Conservation (phyloP, 2,797 vertebrate species). For the Gymnothorax reevesii region DNA sequence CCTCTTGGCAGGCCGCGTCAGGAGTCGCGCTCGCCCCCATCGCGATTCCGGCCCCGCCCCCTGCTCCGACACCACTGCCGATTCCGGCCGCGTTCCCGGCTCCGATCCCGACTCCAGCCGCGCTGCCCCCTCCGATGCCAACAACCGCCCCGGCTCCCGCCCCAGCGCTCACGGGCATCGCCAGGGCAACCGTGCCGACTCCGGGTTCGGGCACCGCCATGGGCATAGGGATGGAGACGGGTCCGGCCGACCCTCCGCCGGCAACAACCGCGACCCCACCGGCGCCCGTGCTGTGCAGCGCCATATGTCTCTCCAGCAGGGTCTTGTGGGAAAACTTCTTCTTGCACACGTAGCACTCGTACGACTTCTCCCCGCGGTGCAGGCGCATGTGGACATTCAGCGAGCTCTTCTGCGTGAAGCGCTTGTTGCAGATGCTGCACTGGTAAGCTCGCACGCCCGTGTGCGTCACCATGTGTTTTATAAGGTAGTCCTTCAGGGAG, state of each 20-base stretch:
- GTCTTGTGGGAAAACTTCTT: constrained; percentile 86
- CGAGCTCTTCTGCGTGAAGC: constrained; percentile 85
- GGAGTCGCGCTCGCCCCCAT: constrained; percentile 43
- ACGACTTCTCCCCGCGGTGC: constrained; percentile 80
- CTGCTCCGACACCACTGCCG: constrained; percentile 68
- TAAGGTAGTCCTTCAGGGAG: constrained; percentile 84
- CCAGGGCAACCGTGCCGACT: constrained; percentile 65
- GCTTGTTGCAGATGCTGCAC: constrained; percentile 85
- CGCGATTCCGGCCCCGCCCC: constrained; percentile 65
- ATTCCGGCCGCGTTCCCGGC: constrained; percentile 37
- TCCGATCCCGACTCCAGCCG: constrained; percentile 26
- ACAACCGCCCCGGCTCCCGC: constrained; percentile 51
- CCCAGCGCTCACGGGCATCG: constrained; percentile 50
- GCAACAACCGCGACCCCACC: constrained; percentile 70
- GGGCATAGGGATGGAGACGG: constrained; percentile 33
- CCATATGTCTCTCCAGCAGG: constrained; percentile 81
- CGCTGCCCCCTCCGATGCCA: constrained; percentile 76
- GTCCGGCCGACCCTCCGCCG: not conserved
- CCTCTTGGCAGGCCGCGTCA: constrained; percentile 75
- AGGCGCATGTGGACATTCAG: constrained; percentile 85
- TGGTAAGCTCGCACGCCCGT: constrained; percentile 82
- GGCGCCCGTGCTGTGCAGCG: constrained; percentile 78
- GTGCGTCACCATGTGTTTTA: constrained; percentile 87
- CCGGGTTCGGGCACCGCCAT: constrained; percentile 66
- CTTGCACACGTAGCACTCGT: constrained; percentile 84